Evolutionary conservation across 2,113 vertebrate genomes (phyloP), one percentile per base, ranked within the genome.

Genomic region (Lathamus discolor): DNA sequence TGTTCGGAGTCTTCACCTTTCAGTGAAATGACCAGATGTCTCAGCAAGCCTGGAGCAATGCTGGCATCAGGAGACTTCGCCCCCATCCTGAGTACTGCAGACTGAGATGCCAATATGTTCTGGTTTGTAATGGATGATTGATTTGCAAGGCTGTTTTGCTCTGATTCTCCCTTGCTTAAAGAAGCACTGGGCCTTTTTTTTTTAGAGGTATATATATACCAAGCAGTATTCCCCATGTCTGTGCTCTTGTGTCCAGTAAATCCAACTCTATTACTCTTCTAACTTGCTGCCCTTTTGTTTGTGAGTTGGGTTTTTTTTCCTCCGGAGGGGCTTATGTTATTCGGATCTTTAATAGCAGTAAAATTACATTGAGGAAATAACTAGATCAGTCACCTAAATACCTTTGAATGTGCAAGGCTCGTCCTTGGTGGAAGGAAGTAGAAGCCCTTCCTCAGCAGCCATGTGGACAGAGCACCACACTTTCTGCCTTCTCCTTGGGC

Each of bases 1-100:
- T 96, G 86, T 95, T 83, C 55, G 13, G 77, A 91, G 85, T 86
- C 75, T 92, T 91, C 95, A 94, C 86, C 95, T 95, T 89, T 95
- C 78, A 77, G 49, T 59, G 91, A 81, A 96, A 93, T 96, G 94
- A 96, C 93, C 96, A 96, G 95, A 97, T 97, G 96, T 97, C 93
- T 97, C 67, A 49, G 79, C 95, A 88, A 95, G 94, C 96, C 92
- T 94, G 89, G 78, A 95, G 96, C 91, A 87, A 93, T 84, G 77
- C 73, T 94, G 91, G 94, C 92, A 94, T 77, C 61, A 67, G 86
- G 91, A 97, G 86, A 75, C 54, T 91, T 64, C 89, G 43, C 70
- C 89, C 51, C 84, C 85, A 96, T 97, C 94, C 86, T 83, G 85
- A 90, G 90, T 78, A 91, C 94, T 96, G 79, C 70, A 68, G 95